Conservation (phyloP, 2,888 invertebrate genomes). For the Agapetus fuscipes region DNA sequence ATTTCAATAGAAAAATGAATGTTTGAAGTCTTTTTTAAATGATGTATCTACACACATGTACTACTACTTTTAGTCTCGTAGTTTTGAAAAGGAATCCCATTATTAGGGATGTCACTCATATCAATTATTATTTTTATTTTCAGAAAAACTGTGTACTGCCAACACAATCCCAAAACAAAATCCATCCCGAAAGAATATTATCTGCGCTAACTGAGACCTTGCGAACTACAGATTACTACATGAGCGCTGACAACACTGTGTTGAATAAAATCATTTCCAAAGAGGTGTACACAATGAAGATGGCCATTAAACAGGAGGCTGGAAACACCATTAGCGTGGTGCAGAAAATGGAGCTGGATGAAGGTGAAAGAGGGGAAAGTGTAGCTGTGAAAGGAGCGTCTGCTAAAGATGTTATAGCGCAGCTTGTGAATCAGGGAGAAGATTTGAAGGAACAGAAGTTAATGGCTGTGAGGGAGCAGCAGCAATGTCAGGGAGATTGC, state of each 20-base stretch:
- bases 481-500: constrained; percentile 31
- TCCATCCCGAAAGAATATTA: constrained; percentile 27
- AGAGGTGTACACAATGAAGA: constrained; percentile 38
- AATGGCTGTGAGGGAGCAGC: constrained; percentile 27
- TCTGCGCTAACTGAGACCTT: constrained; percentile 24
- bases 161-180: constrained; percentile 7
- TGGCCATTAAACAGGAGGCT: constrained; percentile 38
- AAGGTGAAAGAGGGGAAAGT: constrained; percentile 16
- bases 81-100: too few relatives aligned
- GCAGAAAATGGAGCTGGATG: constrained; percentile 32
- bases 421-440: constrained; percentile 22
- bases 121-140: too few relatives aligned
- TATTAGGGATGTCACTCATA: too few relatives aligned
- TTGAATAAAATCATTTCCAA: constrained; percentile 29
- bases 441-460: constrained; percentile 26
- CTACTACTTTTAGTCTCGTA: too few relatives aligned
- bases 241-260: constrained; percentile 28
- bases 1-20: too few relatives aligned
- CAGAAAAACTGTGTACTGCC: constrained; percentile 16
- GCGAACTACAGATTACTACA: constrained; percentile 30
- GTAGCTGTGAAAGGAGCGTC: constrained; percentile 24
- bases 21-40: too few relatives aligned
- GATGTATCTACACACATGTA: too few relatives aligned
- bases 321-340: constrained; percentile 37
- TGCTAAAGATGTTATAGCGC: constrained; percentile 25